A percentile compares a stretch with the other conserved stretches of the same genome.
Evolutionary conservation across 2,113 vertebrate species (phyloP).

Genomic region (Turnix velox): DNA sequence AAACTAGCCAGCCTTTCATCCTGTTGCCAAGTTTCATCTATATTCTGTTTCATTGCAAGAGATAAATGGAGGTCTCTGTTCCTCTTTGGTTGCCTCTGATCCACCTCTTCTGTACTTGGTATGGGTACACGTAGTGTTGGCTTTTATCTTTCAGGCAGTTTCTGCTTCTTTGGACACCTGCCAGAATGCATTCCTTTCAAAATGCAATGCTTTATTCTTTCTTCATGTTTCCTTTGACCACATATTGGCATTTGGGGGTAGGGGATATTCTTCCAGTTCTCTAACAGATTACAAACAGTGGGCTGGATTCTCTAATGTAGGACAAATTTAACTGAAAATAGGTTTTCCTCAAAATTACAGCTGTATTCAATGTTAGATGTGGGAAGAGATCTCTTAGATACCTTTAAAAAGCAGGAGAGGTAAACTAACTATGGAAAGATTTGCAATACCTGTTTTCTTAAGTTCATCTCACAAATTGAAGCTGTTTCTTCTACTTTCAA

Average conservation of each 20-base stretch:
- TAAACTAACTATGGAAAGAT: neutral
- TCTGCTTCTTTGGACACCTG: constrained; percentile 1
- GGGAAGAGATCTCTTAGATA: neutral
- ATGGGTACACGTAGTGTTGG: neutral
- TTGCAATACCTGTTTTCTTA: neutral
- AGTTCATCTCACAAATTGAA: neutral
- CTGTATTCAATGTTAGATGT: neutral
- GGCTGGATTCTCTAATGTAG: neutral
- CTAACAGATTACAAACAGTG: neutral
- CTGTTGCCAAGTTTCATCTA: neutral
- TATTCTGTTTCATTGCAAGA: constrained; percentile 10
- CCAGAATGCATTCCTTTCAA: neutral
- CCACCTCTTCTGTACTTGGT: neutral
- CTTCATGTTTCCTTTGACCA: neutral
- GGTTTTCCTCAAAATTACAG: neutral
- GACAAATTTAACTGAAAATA: neutral
- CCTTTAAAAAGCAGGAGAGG: neutral
- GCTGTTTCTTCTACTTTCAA: neutral
- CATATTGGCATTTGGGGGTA: neutral
- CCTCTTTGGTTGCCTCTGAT: constrained; percentile 21
- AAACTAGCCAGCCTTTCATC: neutral
- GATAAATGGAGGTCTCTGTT: constrained; percentile 6
- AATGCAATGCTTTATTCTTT: neutral
- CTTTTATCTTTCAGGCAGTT: constrained; percentile 19
- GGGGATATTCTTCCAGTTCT: neutral